These are phyloP conservation scores for Alcedo atthis DNA, from an alignment of 2,797 vertebrate genomes.

Conservation along the genomic window DNA sequence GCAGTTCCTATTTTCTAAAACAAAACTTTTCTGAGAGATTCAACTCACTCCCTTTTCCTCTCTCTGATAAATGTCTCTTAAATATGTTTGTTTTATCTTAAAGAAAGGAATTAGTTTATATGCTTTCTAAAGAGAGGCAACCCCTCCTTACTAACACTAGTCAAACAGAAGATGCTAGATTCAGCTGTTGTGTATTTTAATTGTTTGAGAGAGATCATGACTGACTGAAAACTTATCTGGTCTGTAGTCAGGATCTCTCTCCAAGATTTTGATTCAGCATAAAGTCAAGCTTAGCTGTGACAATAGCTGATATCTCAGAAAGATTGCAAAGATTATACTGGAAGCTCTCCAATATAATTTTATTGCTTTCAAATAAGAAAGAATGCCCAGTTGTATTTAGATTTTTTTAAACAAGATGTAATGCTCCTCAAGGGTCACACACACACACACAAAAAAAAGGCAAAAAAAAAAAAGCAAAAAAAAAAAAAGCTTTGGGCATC, in stretches of 20 bases:
- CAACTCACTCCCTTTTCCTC: background rate
- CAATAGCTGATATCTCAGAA: background rate
- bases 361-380: slow-evolving; percentile 13
- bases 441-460: too few species aligned
- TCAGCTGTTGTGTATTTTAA: background rate
- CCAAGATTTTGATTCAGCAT: background rate
- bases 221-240: background rate
- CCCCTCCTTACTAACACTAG: background rate
- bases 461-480: too few species aligned
- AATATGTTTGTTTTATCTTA: background rate
- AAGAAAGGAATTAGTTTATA: background rate
- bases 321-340: background rate
- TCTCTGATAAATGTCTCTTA: background rate
- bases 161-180: background rate
- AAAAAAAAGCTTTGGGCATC: background rate
- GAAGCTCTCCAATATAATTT: background rate
- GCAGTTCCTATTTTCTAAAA: slow-evolving; percentile 2
- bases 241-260: background rate
- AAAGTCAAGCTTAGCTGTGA: background rate
- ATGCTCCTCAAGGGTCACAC: background rate
- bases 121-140: background rate
- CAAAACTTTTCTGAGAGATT: background rate
- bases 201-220: background rate
- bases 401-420: slow-evolving; percentile 21
- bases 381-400: background rate